phyloP scores from a whole-genome alignment of 1,140 invertebrate species.

The Forficula auricularia region DNA sequence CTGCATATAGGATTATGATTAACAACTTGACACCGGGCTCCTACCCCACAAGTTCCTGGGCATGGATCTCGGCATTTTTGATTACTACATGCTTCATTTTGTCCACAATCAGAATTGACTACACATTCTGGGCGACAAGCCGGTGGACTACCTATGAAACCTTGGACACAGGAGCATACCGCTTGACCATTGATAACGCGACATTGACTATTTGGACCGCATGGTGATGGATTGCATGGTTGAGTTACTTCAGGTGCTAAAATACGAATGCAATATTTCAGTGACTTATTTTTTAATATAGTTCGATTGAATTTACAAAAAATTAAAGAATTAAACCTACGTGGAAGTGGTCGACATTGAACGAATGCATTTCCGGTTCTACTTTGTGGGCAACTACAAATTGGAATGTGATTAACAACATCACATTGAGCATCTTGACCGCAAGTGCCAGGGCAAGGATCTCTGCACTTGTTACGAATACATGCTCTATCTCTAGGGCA shows the following conservation, averaged over 20 bases:
- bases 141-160: constrained; percentile 41
- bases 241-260: constrained; percentile 13
- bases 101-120: no score
- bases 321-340: background rate
- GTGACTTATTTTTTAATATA: constrained; percentile 3
- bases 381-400: constrained; percentile 46
- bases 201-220: constrained; percentile 43
- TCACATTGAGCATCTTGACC: constrained; percentile 44
- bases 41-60: constrained; percentile 48
- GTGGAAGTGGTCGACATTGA: constrained; percentile 29
- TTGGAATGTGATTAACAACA: constrained; percentile 48
- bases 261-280: background rate
- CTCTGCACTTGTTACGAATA: constrained; percentile 44
- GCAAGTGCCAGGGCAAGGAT: constrained; percentile 50
- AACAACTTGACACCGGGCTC: no score
- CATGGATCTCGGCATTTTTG: constrained; percentile 59
- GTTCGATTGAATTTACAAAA: background rate
- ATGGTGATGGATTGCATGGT: constrained; percentile 30
- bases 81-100: constrained; percentile 45
- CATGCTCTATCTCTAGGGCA: constrained; percentile 49
- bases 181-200: constrained; percentile 44
- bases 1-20: no score
- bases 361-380: constrained; percentile 44
- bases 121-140: no score
- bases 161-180: constrained; percentile 47